A percentile compares a stretch with the other conserved stretches of the same genome.
These are phyloP conservation scores for Lipotes vexillifer DNA, from an alignment of 2,113 vertebrate genomes.

Conservation along the genomic window DNA sequence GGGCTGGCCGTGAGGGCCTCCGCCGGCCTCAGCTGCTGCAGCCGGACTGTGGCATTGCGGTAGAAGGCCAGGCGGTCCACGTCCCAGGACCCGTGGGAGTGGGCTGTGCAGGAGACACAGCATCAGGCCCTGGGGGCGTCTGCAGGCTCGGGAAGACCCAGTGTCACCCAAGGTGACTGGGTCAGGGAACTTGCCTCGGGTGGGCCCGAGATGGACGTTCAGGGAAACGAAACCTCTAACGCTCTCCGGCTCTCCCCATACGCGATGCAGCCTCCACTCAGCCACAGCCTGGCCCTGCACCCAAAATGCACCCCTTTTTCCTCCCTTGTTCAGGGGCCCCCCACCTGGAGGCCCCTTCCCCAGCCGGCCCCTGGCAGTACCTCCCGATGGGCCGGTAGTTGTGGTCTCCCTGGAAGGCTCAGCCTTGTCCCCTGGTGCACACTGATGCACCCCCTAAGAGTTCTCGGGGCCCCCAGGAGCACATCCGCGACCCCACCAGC, in stretches of 20 bases:
- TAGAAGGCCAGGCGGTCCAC: conserved; percentile 79
- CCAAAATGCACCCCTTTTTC: fast-evolving
- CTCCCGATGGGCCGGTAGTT: not conserved
- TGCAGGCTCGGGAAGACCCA: not conserved
- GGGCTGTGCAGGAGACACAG: conserved; percentile 38
- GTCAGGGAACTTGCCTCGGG: not conserved
- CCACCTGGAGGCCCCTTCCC: not conserved
- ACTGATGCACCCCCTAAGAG: not conserved
- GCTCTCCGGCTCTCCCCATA: fast-evolving
- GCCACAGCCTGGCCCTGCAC: fast-evolving
- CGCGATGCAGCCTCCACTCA: fast-evolving
- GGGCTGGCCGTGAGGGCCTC: not conserved
- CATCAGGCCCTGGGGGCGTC: fast-evolving
- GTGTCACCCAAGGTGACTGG: not conserved
- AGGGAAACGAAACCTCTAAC: not conserved
- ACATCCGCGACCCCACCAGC: not conserved
- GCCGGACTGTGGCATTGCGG: conserved; percentile 79
- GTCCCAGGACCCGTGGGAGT: conserved; percentile 66
- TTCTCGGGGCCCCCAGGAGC: not conserved
- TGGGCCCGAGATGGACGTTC: not conserved
- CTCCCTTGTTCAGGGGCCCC: not conserved
- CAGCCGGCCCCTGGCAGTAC: not conserved
- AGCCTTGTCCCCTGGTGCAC: not conserved
- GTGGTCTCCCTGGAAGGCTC: not conserved
- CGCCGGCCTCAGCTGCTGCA: conserved; percentile 68